Conservation (phyloP, 2,113 vertebrate species). For the Cardinalis cardinalis region DNA sequence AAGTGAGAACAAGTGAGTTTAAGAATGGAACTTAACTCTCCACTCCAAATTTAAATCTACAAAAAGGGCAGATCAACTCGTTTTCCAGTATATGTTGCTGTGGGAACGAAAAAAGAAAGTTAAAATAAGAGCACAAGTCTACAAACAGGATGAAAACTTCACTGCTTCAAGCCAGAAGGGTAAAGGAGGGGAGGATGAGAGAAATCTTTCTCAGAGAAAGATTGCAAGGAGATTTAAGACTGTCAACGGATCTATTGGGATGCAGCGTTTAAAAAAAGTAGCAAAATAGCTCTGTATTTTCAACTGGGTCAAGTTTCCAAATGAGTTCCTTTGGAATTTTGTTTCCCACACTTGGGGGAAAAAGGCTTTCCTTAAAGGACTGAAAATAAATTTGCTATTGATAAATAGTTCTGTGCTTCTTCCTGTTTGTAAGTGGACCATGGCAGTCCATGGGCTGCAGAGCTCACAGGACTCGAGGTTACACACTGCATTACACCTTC, state of each 20-base stretch:
- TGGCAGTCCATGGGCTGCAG: background rate
- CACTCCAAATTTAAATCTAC: conserved; percentile 17
- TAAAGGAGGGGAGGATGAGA: background rate
- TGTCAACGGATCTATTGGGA: background rate
- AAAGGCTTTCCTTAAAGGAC: background rate
- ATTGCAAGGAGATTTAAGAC: background rate
- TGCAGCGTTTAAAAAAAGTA: background rate
- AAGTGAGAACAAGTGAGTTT: conserved; percentile 19
- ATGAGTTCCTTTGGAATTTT: conserved; percentile 13
- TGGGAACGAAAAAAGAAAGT: background rate
- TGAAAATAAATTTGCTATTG: background rate
- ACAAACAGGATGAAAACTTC: conserved; percentile 28
- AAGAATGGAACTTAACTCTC: conserved; percentile 22
- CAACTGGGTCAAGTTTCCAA: background rate
- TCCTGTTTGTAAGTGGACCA: conserved; percentile 13
- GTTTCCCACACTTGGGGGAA: background rate
- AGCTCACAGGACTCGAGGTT: background rate
- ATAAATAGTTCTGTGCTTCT: background rate
- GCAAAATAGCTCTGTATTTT: conserved; percentile 3
- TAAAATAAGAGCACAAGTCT: conserved; percentile 12
- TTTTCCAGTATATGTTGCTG: conserved; percentile 33
- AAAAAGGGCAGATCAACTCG: background rate
- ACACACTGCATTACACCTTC: background rate
- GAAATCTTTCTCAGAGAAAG: conserved; percentile 15
- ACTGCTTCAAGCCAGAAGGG: background rate